Evolutionary conservation across 2,888 invertebrate species (phyloP).

Genomic region (Leptura quadrifasciata): DNA sequence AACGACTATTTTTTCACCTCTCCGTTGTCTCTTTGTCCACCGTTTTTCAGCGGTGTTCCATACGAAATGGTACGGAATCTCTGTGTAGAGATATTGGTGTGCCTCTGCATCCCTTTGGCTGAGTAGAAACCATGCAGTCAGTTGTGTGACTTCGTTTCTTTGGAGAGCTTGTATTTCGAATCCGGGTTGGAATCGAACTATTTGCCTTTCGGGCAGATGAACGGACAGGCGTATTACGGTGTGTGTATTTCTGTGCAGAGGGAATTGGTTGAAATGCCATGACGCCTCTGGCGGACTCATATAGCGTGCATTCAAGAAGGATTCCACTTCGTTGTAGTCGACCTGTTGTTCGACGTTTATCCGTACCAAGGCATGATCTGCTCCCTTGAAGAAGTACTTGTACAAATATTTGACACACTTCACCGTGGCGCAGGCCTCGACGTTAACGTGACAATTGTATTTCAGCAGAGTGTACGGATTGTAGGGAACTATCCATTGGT

Average conservation of each 20-base stretch:
- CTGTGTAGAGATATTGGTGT: conserved; percentile 5
- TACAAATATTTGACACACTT: conserved; percentile 14
- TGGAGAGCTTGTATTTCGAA: neutral
- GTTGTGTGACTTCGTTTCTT: neutral
- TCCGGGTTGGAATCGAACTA: conserved; percentile 6
- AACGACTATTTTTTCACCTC: neutral
- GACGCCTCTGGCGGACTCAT: neutral
- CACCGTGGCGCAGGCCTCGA: neutral
- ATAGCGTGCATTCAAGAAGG: neutral
- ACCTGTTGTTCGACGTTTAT: neutral
- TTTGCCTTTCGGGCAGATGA: conserved; percentile 12
- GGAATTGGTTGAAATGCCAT: conserved; percentile 4
- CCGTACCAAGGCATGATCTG: neutral
- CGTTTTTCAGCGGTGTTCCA: neutral
- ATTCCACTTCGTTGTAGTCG: conserved; percentile 8
- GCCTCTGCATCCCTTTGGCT: conserved; percentile 9
- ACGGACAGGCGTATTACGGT: neutral
- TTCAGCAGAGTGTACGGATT: neutral
- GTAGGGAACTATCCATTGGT: conserved; percentile 28
- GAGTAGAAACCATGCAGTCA: conserved; percentile 13
- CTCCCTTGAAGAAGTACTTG: conserved; percentile 22
- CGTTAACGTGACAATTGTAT: conserved; percentile 29
- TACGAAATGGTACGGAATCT: conserved; percentile 8
- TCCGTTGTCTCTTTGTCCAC: neutral
- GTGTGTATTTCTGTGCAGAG: neutral